Evolutionary conservation across 2,888 invertebrate species (phyloP).

Genomic region (Steromphala cineraria): DNA sequence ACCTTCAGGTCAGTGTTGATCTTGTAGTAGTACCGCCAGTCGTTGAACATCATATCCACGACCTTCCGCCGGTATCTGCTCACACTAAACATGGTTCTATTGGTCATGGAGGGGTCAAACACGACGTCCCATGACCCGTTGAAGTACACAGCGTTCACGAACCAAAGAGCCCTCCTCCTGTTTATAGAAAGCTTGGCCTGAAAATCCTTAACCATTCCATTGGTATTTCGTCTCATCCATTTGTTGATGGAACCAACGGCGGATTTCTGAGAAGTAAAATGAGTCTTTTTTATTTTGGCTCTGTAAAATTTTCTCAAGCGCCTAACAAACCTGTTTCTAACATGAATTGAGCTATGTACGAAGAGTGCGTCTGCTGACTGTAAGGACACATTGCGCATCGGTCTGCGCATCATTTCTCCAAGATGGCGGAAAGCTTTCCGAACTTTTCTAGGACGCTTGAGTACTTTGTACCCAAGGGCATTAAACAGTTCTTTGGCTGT

Average conservation of each 20-base stretch:
- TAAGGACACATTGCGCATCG: conserved; percentile 7
- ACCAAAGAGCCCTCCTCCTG: background rate
- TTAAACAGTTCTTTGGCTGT: conserved; percentile 12
- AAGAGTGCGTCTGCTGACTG: background rate
- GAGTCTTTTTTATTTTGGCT: background rate
- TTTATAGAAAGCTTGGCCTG: background rate
- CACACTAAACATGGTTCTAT: background rate
- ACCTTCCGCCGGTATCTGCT: background rate
- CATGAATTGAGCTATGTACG: background rate
- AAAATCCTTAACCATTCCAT: conserved; percentile 1
- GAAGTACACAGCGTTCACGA: conserved; percentile 22
- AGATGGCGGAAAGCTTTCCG: conserved; percentile 15
- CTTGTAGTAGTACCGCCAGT: conserved; percentile 3
- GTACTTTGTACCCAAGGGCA: background rate
- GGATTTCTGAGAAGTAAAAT: background rate
- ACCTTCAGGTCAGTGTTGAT: background rate
- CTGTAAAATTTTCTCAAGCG: conserved; percentile 10
- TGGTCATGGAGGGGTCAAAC: conserved; percentile 8
- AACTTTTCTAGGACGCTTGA: conserved; percentile 18
- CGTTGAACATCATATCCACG: conserved; percentile 14
- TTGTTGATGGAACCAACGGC: background rate
- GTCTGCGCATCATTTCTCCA: background rate
- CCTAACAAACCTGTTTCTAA: conserved; percentile 12
- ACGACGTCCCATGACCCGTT: conserved; percentile 6
- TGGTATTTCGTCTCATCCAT: background rate